Evolutionary conservation across 1,140 invertebrate genomes (phyloP).

Genomic region (Megathymus violae): DNA sequence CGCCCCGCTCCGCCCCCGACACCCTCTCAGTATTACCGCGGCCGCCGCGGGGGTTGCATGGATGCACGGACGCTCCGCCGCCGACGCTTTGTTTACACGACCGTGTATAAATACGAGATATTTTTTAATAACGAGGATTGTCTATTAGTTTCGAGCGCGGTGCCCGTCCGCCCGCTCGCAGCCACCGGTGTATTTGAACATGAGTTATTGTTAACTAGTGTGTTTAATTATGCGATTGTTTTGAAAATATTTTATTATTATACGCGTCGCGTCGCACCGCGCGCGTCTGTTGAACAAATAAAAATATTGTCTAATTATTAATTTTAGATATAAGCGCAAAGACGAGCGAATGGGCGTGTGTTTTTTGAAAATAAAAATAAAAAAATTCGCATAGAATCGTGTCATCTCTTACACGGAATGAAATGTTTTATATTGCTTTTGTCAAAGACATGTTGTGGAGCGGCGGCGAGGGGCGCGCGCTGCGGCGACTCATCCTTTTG

Average conservation of each 20-base stretch:
- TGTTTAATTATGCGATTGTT: conserved; percentile 83
- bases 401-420: conserved; percentile 80
- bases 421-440: conserved; percentile 82
- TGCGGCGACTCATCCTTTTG: conserved; percentile 55
- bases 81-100: too few species aligned
- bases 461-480: conserved; percentile 47
- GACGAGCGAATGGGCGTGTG: conserved; percentile 80
- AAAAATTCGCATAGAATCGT: conserved; percentile 79
- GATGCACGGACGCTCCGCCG: too few species aligned
- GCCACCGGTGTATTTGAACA: conserved; percentile 58
- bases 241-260: conserved; percentile 84
- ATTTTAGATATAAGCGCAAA: conserved; percentile 83
- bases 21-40: too few species aligned
- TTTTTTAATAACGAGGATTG: conserved; percentile 57
- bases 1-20: too few species aligned
- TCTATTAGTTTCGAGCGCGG: conserved; percentile 51
- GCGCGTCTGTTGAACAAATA: conserved; percentile 83
- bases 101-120: conserved; percentile 60
- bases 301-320: conserved; percentile 83
- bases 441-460: conserved; percentile 67
- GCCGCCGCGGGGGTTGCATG: too few species aligned
- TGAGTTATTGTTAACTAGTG: conserved; percentile 82
- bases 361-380: conserved; percentile 75
- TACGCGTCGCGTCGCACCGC: conserved; percentile 72
- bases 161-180: conserved; percentile 33